Evolutionary conservation across 2,797 vertebrate species (phyloP), one percentile per base, ranked within the genome.

Genomic region (Meriones psammophilus): DNA sequence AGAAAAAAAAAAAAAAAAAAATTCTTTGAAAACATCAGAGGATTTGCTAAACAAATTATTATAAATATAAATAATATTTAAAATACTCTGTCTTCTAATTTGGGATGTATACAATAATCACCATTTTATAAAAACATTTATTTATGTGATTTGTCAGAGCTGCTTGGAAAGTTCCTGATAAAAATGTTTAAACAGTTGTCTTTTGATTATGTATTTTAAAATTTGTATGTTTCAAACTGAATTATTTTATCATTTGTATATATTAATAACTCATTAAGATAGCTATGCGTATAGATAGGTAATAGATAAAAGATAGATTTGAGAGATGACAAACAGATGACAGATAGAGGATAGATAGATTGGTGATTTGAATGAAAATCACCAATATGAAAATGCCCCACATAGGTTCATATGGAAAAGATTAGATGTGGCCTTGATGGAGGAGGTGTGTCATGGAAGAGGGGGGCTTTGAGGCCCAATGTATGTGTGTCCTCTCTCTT

Each of bases 41-140:
- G 8, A 36, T 64, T 89, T 91, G 46, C 83, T 91, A 88, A 92
- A 64, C 86, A 87, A 90, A 83, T 56, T 73, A 85, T 36, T 14
- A 5, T 7, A 46, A n/a, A 42, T 22, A 50, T 22, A 96, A 18
- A 64, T 56, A 95, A 39, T 14, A 88, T 76, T 88, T 88, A 33
- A 96, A 94, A 91, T 69, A 10, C 1, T 12, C 30, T 8, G 30
- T 18, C 60, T 64, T 33, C 60, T 84, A 64, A 66, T 77, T 77
- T 22, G 50, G 46, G 20, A 91, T 20, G 0, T 30, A 30, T 46
- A 69, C 13, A 96, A 86, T 60, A 15, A 66, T 80, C 10, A 66
- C 5, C 56, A 77, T 50, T 68, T 85, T 33, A 81, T 60, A 76
- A 85, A 86, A 58, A 36, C 46, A 88, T 24, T 36, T 60, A 95